Evolutionary conservation across 2,113 vertebrate genomes (phyloP).

Genomic region (Circaetus cinerascens): DNA sequence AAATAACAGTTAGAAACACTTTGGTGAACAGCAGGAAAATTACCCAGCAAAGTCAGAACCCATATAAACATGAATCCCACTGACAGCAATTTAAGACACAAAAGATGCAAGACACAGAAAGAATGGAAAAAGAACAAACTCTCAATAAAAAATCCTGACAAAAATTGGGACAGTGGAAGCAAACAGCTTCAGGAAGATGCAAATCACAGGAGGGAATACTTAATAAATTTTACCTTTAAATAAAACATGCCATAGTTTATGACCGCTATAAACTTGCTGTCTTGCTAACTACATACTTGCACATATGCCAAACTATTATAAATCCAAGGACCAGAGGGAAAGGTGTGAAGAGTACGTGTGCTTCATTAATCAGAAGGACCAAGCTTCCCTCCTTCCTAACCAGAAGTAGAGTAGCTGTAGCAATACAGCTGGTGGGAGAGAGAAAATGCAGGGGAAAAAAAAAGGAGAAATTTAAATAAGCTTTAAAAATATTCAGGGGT

Average conservation of each 20-base stretch:
- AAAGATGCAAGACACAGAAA: neutral
- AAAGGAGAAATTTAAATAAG: neutral
- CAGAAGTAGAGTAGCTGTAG: neutral
- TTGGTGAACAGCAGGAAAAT: neutral
- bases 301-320: neutral
- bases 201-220: neutral
- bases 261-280: neutral
- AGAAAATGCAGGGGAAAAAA: neutral
- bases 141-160: neutral
- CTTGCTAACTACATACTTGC: neutral
- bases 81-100: neutral
- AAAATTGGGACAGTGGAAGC: neutral
- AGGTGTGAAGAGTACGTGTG: neutral
- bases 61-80: neutral
- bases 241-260: neutral
- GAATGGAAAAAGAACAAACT: neutral
- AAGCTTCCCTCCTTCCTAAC: neutral
- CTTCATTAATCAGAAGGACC: neutral
- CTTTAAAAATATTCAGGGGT: neutral
- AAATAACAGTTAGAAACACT: neutral
- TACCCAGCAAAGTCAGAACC: neutral
- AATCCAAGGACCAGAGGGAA: neutral
- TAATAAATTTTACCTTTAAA: neutral
- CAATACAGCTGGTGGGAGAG: neutral
- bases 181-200: neutral